Conservation (phyloP, 2,113 vertebrate species). For the Indicator indicator region DNA sequence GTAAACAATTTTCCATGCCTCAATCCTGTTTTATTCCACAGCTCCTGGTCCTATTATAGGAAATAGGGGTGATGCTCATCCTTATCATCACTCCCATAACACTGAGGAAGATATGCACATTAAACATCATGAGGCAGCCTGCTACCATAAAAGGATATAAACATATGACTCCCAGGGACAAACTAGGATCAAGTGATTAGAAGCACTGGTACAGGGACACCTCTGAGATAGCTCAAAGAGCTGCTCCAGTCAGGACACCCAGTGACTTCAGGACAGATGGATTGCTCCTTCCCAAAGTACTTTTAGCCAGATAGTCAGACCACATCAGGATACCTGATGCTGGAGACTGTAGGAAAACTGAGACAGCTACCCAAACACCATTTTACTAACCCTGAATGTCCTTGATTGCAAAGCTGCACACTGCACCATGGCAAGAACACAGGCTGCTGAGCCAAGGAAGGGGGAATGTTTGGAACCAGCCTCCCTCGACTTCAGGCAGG, state of each 20-base stretch:
- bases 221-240: background rate
- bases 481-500: background rate
- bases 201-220: background rate
- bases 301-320: constrained; percentile 6
- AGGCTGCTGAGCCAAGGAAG: background rate
- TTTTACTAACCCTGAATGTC: background rate
- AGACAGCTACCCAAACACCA: background rate
- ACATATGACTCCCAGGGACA: background rate
- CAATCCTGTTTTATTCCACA: background rate
- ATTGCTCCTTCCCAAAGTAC: background rate
- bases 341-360: background rate
- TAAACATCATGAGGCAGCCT: background rate
- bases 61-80: background rate
- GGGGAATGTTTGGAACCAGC: background rate
- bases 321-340: background rate
- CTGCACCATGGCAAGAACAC: background rate
- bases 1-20: background rate
- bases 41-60: background rate
- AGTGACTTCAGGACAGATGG: background rate
- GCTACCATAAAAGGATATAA: background rate
- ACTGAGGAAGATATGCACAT: background rate
- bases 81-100: background rate
- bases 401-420: background rate
- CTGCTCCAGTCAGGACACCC: background rate
- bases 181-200: background rate